Evolutionary conservation across 2,797 vertebrate species (phyloP).

Genomic region (Brotogeris chrysoptera): DNA sequence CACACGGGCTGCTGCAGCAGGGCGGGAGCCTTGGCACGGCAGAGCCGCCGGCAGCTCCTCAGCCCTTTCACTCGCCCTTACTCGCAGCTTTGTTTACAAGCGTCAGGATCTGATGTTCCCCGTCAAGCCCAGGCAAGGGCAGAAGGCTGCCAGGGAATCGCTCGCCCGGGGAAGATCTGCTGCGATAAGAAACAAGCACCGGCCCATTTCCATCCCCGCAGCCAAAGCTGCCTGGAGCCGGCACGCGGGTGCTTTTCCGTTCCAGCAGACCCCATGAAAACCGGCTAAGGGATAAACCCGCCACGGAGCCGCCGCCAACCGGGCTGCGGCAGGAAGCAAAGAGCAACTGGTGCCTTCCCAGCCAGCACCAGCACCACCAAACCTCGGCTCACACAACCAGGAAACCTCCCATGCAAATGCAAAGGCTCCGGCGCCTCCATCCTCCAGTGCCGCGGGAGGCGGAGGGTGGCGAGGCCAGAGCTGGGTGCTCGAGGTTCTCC

Average conservation of each 20-base stretch:
- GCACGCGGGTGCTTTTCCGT: neutral
- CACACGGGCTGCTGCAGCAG: neutral
- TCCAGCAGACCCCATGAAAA: neutral
- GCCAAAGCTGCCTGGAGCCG: neutral
- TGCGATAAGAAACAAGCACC: neutral
- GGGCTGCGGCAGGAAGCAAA: accelerated
- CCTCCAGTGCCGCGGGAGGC: neutral
- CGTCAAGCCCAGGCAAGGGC: neutral
- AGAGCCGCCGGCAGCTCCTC: neutral
- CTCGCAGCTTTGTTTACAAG: neutral
- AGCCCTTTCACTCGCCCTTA: neutral
- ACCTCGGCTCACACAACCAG: neutral
- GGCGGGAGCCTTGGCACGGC: neutral
- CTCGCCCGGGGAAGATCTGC: neutral
- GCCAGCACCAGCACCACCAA: neutral
- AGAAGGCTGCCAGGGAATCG: neutral
- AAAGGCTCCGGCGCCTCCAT: neutral
- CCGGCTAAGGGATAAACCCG: neutral
- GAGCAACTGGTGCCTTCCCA: neutral
- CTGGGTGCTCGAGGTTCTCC: neutral
- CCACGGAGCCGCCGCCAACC: accelerated
- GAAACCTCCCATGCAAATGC: neutral
- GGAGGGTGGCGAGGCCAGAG: accelerated
- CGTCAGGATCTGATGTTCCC: accelerated
- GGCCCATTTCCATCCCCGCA: neutral